These are phyloP conservation scores for Polyploca ridens DNA, from an alignment of 2,888 invertebrate species.

Conservation along the genomic window DNA sequence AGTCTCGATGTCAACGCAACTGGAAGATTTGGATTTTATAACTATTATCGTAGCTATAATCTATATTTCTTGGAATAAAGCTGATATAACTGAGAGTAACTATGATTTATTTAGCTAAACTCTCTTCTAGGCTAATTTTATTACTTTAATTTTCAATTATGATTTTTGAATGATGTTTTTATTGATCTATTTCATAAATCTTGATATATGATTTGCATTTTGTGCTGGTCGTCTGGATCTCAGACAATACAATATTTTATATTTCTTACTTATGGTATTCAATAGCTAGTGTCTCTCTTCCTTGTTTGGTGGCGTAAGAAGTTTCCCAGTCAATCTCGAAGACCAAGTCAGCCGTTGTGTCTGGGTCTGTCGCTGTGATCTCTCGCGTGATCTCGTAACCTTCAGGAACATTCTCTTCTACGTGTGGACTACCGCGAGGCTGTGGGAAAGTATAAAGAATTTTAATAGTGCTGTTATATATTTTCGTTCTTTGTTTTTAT, in stretches of 20 bases:
- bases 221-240: too few relatives aligned
- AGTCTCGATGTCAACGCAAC: slow-evolving; percentile 74
- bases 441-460: slow-evolving; percentile 30
- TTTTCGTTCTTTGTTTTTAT: too few relatives aligned
- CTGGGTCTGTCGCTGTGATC: slow-evolving; percentile 85
- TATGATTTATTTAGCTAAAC: too few relatives aligned
- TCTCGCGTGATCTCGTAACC: slow-evolving; percentile 64
- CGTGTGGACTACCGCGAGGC: slow-evolving; percentile 75
- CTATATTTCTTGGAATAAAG: too few relatives aligned
- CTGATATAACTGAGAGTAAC: too few relatives aligned
- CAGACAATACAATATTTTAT: too few relatives aligned
- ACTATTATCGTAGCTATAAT: not conserved
- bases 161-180: too few relatives aligned
- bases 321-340: slow-evolving; percentile 86
- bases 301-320: slow-evolving; percentile 85
- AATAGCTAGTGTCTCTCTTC: slow-evolving; percentile 55
- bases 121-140: too few relatives aligned
- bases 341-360: slow-evolving; percentile 81
- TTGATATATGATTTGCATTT: too few relatives aligned
- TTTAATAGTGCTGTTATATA: not conserved
- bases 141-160: too few relatives aligned
- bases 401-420: slow-evolving; percentile 82
- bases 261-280: slow-evolving; percentile 61
- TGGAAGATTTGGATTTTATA: slow-evolving; percentile 33
- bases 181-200: too few relatives aligned